These are phyloP conservation scores for Artibeus lituratus DNA, from an alignment of 2,797 vertebrate genomes.

Conservation along the genomic window DNA sequence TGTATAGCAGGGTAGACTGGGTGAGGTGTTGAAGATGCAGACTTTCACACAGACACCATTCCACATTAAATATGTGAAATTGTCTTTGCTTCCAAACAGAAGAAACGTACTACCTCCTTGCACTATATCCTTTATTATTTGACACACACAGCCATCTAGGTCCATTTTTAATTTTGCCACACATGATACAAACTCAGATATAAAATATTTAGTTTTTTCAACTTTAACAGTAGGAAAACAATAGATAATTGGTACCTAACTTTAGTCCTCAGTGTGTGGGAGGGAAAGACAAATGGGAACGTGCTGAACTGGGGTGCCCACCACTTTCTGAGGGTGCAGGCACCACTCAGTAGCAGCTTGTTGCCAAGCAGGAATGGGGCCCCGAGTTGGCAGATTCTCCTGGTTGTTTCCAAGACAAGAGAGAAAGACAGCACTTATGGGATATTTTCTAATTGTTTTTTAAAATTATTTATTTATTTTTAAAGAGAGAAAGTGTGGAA, in stretches of 20 bases:
- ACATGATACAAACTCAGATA: neutral
- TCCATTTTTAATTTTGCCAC: neutral
- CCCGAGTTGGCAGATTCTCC: neutral
- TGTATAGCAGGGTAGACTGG: neutral
- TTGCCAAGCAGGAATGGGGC: fast-evolving
- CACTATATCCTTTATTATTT: neutral
- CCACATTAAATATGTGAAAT: neutral
- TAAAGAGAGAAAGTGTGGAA: no score
- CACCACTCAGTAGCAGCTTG: no score
- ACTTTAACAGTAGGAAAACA: neutral
- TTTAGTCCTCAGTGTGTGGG: neutral
- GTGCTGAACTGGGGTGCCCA: fast-evolving
- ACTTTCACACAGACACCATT: neutral
- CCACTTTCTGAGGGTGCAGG: fast-evolving
- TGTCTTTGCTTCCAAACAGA: neutral
- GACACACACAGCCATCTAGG: neutral
- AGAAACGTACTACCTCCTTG: neutral
- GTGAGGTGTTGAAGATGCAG: neutral
- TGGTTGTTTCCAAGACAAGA: neutral
- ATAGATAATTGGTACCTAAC: neutral
- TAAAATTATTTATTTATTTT: neutral
- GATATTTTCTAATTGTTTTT: neutral
- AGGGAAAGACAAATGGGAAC: neutral
- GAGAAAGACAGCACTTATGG: neutral
- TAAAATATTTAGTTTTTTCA: neutral